Evolutionary conservation across 2,888 invertebrate species (phyloP).

Genomic region (Gastrophysa polygoni): DNA sequence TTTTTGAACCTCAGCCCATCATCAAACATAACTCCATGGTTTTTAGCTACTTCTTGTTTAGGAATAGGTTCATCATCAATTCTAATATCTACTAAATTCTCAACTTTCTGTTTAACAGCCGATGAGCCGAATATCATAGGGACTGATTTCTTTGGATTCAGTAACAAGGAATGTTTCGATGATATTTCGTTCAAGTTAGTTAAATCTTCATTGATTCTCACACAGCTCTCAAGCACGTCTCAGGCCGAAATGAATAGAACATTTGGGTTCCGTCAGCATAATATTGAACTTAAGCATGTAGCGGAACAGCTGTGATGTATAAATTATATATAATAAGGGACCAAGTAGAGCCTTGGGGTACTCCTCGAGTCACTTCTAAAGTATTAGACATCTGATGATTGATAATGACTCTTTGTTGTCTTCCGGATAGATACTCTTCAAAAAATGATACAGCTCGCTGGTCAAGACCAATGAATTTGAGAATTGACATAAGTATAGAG

Average conservation of each 20-base stretch:
- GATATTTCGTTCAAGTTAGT: slow-evolving; percentile 1
- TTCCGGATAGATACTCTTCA: no score
- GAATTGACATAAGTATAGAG: slow-evolving; percentile 13
- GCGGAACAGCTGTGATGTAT: slow-evolving; percentile 1
- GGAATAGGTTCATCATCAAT: background rate
- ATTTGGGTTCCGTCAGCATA: slow-evolving; percentile 10
- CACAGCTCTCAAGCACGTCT: background rate
- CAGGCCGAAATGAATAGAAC: background rate
- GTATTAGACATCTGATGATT: background rate
- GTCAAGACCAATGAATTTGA: slow-evolving; percentile 16
- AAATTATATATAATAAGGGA: slow-evolving; percentile 4
- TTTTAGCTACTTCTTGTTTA: slow-evolving; percentile 1
- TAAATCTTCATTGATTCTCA: no score
- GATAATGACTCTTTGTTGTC: slow-evolving; percentile 8
- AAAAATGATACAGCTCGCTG: slow-evolving; percentile 1
- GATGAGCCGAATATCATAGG: background rate
- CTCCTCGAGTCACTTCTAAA: background rate
- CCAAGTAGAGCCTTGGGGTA: slow-evolving; percentile 9
- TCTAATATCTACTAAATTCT: background rate
- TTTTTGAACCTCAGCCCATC: slow-evolving; percentile 1
- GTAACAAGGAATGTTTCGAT: slow-evolving; percentile 3
- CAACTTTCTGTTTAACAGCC: background rate
- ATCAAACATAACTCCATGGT: slow-evolving; percentile 3
- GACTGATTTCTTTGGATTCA: slow-evolving; percentile 6
- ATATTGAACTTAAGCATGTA: slow-evolving; percentile 2